Base-by-base conservation (phyloP, 1,140 invertebrate genomes). In the Brachionus asplanchnoidis region DNA sequence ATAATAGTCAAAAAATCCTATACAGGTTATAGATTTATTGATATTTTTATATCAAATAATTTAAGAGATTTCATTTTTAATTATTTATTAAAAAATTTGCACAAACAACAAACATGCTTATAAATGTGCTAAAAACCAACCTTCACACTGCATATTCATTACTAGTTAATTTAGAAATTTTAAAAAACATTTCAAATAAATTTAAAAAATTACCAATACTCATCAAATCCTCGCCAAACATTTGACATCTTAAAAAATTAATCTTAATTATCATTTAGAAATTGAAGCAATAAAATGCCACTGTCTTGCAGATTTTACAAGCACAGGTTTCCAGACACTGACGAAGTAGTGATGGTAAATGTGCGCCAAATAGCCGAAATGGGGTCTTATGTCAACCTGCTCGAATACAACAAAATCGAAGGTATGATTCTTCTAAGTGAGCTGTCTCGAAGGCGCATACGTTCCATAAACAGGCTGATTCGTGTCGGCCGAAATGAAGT, bases 281-380 rank as follows among this genome's bases (percentile, higher is more conserved):
- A 6, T 36, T 7, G 32, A 36, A 36, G 3, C 32, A 36, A 36
- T 36, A 86, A 32, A 40, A 98, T 98, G 95, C 95, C 95, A 86
- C 92, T 99, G 17, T 94, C 95, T 65, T 99, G 97, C 94, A 92
- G 98, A 88, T 99, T 96, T 93, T 99, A 99, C 89, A 94, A 95
- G 87, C 94, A 98, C 90, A 95, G 95, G 88, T 99, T 97, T 91
- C 98, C 98, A 0, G 97, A 99, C 89, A 93, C 98, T 42, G 97
- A 99, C 87, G 98, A 99, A 93, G 97, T 99, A 40, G 97, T 99
- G 11, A 98, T 99, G 96, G 97, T 99, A 4, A 99, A 97, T 89
- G 97, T 99, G 1, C 92, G 95, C 14, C 95, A 95, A 86, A 99
- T 99, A 87, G 97, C 97, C 44, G 97, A 99, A 91, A 99, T 99